Evolutionary conservation across 2,113 vertebrate genomes (phyloP).

Genomic region (Tupaia tana): DNA sequence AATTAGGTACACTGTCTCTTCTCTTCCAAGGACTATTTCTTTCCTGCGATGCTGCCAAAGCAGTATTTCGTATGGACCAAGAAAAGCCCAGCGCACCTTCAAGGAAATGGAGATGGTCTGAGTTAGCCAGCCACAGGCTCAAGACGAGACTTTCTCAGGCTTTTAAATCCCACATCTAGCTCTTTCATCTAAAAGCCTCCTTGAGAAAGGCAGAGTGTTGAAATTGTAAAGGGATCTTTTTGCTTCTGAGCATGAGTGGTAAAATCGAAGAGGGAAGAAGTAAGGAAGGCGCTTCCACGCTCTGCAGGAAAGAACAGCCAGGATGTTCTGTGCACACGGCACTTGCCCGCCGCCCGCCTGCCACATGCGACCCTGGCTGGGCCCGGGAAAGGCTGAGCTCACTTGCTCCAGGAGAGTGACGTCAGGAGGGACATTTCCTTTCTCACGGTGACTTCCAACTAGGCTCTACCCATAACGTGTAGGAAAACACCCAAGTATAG

Average conservation of each 20-base stretch:
- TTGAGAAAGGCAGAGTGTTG: background rate
- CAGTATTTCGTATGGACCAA: background rate
- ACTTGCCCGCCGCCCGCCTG: too few species aligned
- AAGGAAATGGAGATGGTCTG: background rate
- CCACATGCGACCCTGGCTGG: too few species aligned
- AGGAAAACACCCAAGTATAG: background rate
- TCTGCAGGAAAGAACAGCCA: too few species aligned
- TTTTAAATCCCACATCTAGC: background rate
- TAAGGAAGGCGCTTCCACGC: background rate
- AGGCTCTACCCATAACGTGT: background rate
- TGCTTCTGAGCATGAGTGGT: background rate
- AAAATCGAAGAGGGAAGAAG: background rate
- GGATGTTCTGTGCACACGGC: background rate
- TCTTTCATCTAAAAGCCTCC: constrained; percentile 33
- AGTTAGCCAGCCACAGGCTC: background rate
- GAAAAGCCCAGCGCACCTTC: constrained; percentile 1
- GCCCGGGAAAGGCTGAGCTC: background rate
- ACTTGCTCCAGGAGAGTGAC: background rate
- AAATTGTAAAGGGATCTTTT: background rate
- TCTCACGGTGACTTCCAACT: background rate
- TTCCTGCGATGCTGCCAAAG: background rate
- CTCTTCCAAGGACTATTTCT: constrained; percentile 32
- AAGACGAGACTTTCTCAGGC: background rate
- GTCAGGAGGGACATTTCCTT: background rate
- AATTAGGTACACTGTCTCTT: constrained; percentile 38